Conservation (phyloP, 2,797 vertebrate species). For the Octomys mimax region DNA sequence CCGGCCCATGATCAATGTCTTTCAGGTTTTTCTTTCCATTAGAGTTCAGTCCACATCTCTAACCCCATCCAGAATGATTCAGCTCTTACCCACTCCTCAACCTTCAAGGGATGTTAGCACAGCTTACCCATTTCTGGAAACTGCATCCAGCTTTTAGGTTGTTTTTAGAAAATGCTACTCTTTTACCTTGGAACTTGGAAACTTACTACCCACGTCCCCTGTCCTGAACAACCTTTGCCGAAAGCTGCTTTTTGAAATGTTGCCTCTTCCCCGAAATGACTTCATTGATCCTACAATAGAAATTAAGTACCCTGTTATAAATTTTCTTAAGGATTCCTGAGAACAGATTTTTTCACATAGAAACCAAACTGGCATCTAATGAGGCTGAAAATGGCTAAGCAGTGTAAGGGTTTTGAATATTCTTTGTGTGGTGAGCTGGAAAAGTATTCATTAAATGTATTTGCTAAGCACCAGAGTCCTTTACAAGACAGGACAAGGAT, state of each 20-base stretch:
- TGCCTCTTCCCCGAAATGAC: constrained; percentile 14
- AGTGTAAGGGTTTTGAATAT: constrained; percentile 31
- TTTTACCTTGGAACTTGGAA: not conserved
- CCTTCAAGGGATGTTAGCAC: not conserved
- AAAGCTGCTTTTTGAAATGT: not conserved
- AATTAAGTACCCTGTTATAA: constrained; percentile 23
- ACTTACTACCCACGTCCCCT: not conserved
- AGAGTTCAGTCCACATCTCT: not conserved
- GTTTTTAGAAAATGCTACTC: not conserved
- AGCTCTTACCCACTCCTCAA: not conserved
- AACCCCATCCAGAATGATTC: not conserved
- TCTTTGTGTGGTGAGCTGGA: constrained; percentile 14
- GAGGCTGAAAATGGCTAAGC: constrained; percentile 22
- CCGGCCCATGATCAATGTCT: not conserved
- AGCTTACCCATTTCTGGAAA: not conserved
- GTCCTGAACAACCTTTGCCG: not conserved
- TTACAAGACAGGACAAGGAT: constrained; percentile 37
- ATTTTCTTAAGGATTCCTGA: not conserved
- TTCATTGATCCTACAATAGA: not conserved
- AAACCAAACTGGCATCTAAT: not conserved
- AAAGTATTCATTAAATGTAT: constrained; percentile 61
- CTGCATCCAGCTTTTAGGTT: not conserved
- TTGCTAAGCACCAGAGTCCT: constrained; percentile 11
- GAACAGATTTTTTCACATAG: constrained; percentile 40
- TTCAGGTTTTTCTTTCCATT: not conserved